phyloP scores from a whole-genome alignment of 2,888 invertebrate genomes.

The Thymelicus sylvestris region DNA sequence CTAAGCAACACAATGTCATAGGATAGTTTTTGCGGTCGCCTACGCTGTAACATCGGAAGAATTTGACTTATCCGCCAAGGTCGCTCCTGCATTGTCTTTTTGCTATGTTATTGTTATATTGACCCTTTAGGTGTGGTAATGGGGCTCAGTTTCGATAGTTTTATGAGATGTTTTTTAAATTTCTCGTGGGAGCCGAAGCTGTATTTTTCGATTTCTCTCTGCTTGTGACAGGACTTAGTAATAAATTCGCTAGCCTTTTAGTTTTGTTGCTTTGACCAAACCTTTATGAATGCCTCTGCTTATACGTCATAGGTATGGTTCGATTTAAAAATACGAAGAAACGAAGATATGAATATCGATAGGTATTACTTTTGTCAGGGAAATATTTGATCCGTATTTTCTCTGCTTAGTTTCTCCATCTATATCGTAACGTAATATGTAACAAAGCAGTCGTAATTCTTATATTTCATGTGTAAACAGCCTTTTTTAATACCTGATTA shows the following conservation, averaged over 20 bases:
- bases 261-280: constrained; percentile 22
- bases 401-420: too few relatives aligned
- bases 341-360: not conserved
- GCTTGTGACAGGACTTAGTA: constrained; percentile 7
- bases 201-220: constrained; percentile 21
- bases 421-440: too few relatives aligned
- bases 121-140: constrained; percentile 58
- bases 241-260: constrained; percentile 22
- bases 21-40: constrained; percentile 83
- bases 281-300: constrained; percentile 10
- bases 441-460: too few relatives aligned
- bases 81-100: constrained; percentile 77
- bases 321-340: too few relatives aligned
- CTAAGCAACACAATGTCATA: constrained; percentile 72
- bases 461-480: too few relatives aligned
- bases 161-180: constrained; percentile 40
- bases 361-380: not conserved
- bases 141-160: constrained; percentile 49
- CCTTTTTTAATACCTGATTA: too few relatives aligned
- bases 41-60: constrained; percentile 77
- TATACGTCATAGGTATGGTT: constrained; percentile 2
- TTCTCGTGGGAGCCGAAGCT: constrained; percentile 21
- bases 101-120: constrained; percentile 58
- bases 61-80: constrained; percentile 81
- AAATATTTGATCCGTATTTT: too few relatives aligned